Conservation (phyloP, 1,140 invertebrate genomes). For the Megalopta genalis region DNA sequence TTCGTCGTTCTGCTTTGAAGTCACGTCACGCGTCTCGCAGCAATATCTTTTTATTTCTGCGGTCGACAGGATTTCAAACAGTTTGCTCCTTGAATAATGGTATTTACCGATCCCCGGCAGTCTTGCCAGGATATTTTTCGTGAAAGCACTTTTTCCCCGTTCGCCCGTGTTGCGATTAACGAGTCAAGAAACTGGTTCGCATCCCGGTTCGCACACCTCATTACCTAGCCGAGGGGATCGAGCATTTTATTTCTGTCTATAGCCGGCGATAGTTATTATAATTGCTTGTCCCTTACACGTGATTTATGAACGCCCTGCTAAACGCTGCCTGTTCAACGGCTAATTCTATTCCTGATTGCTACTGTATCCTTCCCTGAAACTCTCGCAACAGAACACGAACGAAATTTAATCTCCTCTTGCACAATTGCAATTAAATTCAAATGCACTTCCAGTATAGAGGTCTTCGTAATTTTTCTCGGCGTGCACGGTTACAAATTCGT, state of each 20-base stretch:
- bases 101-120: constrained; percentile 17
- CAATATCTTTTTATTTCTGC: too few species aligned
- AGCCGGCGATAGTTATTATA: constrained; percentile 74
- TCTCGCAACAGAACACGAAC: constrained; percentile 9
- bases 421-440: too few species aligned
- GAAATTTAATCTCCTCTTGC: background rate
- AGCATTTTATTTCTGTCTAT: constrained; percentile 74
- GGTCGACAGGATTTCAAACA: background rate
- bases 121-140: constrained; percentile 31
- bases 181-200: constrained; percentile 61
- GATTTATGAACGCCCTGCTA: constrained; percentile 72
- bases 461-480: too few species aligned
- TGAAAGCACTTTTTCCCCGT: constrained; percentile 44
- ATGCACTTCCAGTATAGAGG: too few species aligned
- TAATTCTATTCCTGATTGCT: constrained; percentile 71
- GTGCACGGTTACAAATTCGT: too few species aligned
- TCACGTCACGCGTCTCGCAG: too few species aligned
- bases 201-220: constrained; percentile 63
- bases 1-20: too few species aligned
- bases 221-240: constrained; percentile 71
- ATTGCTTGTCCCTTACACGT: constrained; percentile 74
- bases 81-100: background rate
- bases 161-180: constrained; percentile 50
- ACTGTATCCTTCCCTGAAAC: constrained; percentile 31
- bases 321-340: constrained; percentile 71